These are phyloP conservation scores for Montipora capitata DNA, from an alignment of 92 coral and sea anemone genomes.

Conservation along the genomic window DNA sequence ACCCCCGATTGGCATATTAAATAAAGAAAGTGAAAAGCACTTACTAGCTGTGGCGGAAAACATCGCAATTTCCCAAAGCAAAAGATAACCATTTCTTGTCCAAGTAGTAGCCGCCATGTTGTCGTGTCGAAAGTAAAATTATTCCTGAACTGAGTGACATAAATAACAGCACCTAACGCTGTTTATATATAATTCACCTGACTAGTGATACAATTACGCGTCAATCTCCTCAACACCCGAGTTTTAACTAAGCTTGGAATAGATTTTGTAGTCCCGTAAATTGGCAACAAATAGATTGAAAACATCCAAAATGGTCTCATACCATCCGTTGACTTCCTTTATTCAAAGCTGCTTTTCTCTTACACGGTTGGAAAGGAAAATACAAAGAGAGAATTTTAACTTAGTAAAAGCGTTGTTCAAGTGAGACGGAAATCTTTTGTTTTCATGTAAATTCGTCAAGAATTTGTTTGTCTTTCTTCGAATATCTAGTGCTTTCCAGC, in stretches of 20 bases:
- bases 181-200: too few relatives aligned
- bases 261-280: background rate
- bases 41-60: constrained; percentile 11
- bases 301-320: background rate
- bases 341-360: constrained; percentile 10
- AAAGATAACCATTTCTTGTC: background rate
- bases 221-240: background rate
- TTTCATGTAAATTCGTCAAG: too few relatives aligned
- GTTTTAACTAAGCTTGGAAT: background rate
- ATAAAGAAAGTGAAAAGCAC: background rate
- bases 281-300: background rate
- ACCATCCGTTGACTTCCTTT: background rate
- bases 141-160: background rate
- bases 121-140: background rate
- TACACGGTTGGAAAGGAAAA: background rate
- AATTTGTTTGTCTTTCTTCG: background rate
- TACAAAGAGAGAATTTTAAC: background rate
- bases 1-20: too few relatives aligned
- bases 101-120: background rate
- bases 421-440: background rate
- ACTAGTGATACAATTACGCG: background rate
- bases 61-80: background rate
- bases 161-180: background rate
- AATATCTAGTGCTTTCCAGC: constrained; percentile 20
- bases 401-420: background rate